Conservation (phyloP, 2,113 vertebrate genomes). For the Apodemus speciosus region DNA sequence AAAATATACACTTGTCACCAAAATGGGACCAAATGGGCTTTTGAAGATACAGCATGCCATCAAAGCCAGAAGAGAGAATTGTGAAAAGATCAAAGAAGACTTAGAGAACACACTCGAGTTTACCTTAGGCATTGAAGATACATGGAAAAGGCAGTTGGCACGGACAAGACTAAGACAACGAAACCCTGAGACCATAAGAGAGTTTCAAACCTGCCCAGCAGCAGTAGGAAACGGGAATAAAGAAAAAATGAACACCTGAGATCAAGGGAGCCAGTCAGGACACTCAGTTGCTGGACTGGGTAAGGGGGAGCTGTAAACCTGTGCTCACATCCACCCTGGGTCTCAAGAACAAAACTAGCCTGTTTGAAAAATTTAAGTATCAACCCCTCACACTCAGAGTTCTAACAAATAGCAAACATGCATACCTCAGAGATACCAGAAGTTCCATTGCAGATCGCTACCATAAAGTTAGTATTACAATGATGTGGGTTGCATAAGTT, state of each 20-base stretch:
- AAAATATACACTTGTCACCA: background rate
- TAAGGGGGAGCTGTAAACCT: background rate
- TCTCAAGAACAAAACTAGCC: background rate
- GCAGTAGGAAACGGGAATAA: background rate
- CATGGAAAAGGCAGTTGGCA: background rate
- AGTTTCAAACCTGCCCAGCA: background rate
- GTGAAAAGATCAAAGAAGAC: background rate
- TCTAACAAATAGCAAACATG: background rate
- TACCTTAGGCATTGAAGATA: background rate
- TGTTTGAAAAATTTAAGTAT: background rate
- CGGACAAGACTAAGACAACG: background rate
- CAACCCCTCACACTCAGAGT: background rate
- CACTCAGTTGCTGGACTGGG: background rate
- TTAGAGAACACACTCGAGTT: background rate
- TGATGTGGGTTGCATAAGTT: background rate
- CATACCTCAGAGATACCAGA: background rate
- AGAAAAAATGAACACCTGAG: background rate
- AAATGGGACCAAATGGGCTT: background rate
- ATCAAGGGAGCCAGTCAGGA: background rate
- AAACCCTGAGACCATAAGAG: background rate
- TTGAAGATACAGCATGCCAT: background rate
- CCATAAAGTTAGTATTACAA: background rate
- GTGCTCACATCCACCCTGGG: background rate
- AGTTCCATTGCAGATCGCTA: background rate
- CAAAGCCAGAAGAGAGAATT: background rate